Conservation (phyloP, 2,113 vertebrate species). For the Chaetodon auriga region DNA sequence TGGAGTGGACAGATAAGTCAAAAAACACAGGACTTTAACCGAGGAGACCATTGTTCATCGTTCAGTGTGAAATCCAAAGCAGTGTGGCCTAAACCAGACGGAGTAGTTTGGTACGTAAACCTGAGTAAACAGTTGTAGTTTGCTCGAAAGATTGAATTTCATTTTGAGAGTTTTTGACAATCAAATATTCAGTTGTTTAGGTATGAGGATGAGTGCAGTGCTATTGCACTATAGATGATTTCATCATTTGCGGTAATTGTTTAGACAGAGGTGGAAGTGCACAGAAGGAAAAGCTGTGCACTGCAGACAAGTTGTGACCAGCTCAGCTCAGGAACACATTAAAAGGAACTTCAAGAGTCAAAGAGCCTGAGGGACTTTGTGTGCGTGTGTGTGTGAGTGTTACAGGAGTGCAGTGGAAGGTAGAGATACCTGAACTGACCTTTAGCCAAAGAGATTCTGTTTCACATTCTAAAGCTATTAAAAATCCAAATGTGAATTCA, state of each 20-base stretch:
- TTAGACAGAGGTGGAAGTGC: neutral
- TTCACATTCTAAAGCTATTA: neutral
- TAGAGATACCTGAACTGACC: neutral
- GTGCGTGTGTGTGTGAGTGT: neutral
- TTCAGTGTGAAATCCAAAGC: no score
- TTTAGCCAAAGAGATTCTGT: neutral
- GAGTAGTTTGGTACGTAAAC: no score
- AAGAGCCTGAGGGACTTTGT: conserved; percentile 15
- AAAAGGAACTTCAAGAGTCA: conserved; percentile 5
- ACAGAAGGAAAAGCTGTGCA: neutral
- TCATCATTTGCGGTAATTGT: neutral
- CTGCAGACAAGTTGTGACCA: conserved; percentile 32
- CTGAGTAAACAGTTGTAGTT: no score
- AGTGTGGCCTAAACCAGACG: no score
- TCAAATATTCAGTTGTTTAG: no score
- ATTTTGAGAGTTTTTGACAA: no score
- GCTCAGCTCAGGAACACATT: conserved; percentile 25
- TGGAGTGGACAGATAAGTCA: no score
- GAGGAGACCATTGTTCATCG: no score
- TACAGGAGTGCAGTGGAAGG: neutral
- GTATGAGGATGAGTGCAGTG: neutral
- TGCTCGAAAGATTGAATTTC: no score
- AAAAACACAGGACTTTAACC: no score
- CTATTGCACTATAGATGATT: neutral
- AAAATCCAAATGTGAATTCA: neutral